Base-by-base conservation (phyloP, 2,888 invertebrate genomes). In the Brenthis daphne region DNA sequence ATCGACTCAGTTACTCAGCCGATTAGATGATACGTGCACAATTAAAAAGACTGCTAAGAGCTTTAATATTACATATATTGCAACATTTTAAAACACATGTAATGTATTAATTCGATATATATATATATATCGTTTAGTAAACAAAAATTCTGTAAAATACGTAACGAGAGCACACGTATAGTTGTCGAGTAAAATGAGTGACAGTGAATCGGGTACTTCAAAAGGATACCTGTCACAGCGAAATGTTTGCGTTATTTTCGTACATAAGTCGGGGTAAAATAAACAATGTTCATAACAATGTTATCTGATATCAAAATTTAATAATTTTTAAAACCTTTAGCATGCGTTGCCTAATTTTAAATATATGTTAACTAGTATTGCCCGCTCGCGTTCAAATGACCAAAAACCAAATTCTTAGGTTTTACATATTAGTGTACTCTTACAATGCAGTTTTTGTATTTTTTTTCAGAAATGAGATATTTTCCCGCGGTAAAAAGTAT, bases 141-240 rank as follows among this genome's bases (percentile, higher is more conserved):
- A 51, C 2, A n/a, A 6, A 61, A n/a, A 61, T 33, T 12, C 29
- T 24, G 16, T 29, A 61, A 16, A 33, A n/a, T 33, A n/a, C 6
- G 5, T 6, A 50, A 51, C 29, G 50, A 61, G 51, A 53, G 3
- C 51, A 16, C 12, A 51, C 33, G 51, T 20, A 61, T 8, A 16
- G 50, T 43, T 33, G 51, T 61, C n/a, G 50, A 48, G 16, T 51
- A 51, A 61, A 51, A 61, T 51, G 33, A 37, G 51, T 50, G 61
- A 51, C 61, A 61, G 61, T 16, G 33, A 51, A 14, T 53, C 51
- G 33, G 61, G 13, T 61, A 16, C 33, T 61, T 61, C 61, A 61
- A 50, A 61, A 51, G 61, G 12, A 29, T 53, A 51, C 33, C 51
- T 61, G 50, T 61, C 50, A 61, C 24, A 20, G 11, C 29, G 60